Percentiles rank a stretch among this genome's conserved stretches.
Conservation (phyloP, 2,113 vertebrate genomes). For the Anhinga anhinga region DNA sequence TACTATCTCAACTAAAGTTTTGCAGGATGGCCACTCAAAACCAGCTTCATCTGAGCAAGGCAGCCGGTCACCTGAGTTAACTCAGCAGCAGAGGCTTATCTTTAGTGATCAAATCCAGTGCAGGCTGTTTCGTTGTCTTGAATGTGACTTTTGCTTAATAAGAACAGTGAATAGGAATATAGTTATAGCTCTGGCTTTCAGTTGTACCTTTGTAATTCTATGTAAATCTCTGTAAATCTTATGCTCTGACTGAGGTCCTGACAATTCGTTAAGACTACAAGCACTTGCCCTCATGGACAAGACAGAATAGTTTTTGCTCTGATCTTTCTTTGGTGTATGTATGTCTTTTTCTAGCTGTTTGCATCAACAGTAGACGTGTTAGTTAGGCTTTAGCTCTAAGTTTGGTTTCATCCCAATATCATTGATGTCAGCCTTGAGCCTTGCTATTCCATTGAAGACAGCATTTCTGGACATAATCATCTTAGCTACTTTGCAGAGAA, state of each 20-base stretch:
- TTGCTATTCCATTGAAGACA: neutral
- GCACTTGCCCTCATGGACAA: neutral
- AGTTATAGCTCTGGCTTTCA: neutral
- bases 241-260: neutral
- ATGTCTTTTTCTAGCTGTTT: neutral
- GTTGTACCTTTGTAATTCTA: neutral
- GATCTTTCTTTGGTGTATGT: neutral
- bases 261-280: neutral
- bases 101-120: neutral
- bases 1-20: neutral
- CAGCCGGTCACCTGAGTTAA: neutral
- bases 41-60: neutral
- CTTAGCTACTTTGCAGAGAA: neutral
- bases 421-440: neutral
- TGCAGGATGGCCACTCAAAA: neutral
- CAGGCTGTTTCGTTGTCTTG: neutral
- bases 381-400: neutral
- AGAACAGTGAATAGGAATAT: neutral
- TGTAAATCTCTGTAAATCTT: neutral
- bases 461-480: neutral
- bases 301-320: neutral
- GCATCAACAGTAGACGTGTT: neutral
- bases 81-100: neutral
- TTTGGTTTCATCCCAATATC: neutral
- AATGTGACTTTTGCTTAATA: neutral